Conservation (phyloP, 2,888 invertebrate genomes). For the Orchesellides sinensis region DNA sequence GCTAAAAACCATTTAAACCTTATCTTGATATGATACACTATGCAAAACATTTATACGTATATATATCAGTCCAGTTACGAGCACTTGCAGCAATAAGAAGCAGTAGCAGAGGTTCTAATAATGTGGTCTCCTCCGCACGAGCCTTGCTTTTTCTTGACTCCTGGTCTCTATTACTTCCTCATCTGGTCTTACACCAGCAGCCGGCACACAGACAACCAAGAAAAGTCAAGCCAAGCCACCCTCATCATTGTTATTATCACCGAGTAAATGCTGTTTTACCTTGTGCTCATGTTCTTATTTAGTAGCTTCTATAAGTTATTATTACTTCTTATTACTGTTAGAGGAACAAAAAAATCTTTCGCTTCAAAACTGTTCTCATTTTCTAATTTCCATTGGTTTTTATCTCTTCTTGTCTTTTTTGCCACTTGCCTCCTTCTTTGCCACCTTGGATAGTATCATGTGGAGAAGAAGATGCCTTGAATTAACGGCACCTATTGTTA, state of each 20-base stretch:
- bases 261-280: conserved; percentile 45
- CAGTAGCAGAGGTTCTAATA: not conserved
- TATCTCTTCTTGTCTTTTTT: not conserved
- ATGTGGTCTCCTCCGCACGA: conserved; percentile 16
- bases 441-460: conserved; percentile 38
- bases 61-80: conserved; percentile 25
- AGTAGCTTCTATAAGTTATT: no score
- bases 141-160: conserved; percentile 26
- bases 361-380: conserved; percentile 44
- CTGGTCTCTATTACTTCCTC: conserved; percentile 26
- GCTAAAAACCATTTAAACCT: conserved; percentile 21
- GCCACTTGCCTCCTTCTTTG: conserved; percentile 27
- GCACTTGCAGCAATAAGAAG: conserved; percentile 31
- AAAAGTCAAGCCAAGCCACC: conserved; percentile 42
- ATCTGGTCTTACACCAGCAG: conserved; percentile 13
- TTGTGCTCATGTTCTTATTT: conserved; percentile 17
- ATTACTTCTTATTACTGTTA: not conserved
- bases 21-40: conserved; percentile 15
- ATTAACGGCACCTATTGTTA: conserved; percentile 44
- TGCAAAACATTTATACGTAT: conserved; percentile 22
- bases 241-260: conserved; percentile 31
- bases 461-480: conserved; percentile 2
- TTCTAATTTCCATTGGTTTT: not conserved
- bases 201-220: conserved; percentile 53
- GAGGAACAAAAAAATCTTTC: not conserved